Conservation (phyloP, 2,113 vertebrate genomes). For the Anhinga anhinga region DNA sequence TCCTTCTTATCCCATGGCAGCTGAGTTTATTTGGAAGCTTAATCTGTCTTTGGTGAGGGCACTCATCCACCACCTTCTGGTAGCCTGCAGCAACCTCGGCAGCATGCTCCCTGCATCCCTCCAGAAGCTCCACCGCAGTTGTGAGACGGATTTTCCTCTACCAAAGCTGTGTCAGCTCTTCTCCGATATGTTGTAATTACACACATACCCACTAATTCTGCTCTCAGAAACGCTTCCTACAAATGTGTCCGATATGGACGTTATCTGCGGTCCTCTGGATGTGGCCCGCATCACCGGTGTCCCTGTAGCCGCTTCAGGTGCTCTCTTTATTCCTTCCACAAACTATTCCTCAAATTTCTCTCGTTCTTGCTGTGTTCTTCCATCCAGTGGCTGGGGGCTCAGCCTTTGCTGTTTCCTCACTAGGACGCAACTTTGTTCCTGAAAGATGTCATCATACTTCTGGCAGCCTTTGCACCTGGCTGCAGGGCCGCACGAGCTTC, state of each 20-base stretch:
- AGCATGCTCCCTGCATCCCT: neutral
- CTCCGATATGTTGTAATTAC: neutral
- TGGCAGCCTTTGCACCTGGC: neutral
- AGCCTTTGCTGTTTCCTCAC: neutral
- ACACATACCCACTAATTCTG: neutral
- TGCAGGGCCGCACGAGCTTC: neutral
- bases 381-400: neutral
- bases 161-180: constrained; percentile 36
- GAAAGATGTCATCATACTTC: neutral
- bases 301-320: neutral
- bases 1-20: neutral
- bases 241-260: neutral
- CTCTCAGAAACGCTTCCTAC: neutral
- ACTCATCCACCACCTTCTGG: neutral
- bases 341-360: neutral
- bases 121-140: neutral
- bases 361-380: neutral
- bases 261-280: neutral
- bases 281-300: accelerated
- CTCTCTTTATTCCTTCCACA: neutral
- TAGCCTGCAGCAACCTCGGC: neutral
- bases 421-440: neutral
- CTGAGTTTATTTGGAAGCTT: neutral
- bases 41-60: neutral
- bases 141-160: constrained; percentile 8